Percentiles rank a stretch among this genome's conserved stretches.
Evolutionary conservation across 2,113 vertebrate species (phyloP).

Genomic region (Heterotis niloticus): DNA sequence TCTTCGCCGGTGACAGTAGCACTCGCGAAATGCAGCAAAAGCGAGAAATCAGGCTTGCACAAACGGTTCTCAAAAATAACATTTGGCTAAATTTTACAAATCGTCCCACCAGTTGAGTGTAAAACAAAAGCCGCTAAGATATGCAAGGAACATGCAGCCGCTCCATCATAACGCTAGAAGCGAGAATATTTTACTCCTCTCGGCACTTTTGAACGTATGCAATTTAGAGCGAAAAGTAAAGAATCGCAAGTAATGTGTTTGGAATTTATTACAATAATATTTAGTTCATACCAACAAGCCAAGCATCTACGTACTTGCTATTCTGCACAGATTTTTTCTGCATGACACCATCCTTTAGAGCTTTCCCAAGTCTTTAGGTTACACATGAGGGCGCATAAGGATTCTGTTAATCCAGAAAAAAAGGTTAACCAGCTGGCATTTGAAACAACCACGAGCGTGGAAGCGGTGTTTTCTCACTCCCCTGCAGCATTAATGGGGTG

Average conservation of each 20-base stretch:
- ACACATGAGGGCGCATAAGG: slow-evolving; percentile 18
- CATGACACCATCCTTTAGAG: not conserved
- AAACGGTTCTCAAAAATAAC: no score
- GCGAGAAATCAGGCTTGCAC: no score
- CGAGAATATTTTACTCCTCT: no score
- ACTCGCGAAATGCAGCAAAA: no score
- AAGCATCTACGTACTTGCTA: not conserved
- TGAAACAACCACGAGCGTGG: slow-evolving; percentile 21
- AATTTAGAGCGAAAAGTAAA: not conserved
- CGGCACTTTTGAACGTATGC: not conserved
- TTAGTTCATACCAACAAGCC: not conserved
- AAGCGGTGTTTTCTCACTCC: slow-evolving; percentile 18
- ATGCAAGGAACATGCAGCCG: no score
- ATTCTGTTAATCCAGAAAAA: slow-evolving; percentile 7
- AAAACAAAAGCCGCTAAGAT: no score
- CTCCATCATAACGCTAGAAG: no score
- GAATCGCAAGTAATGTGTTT: not conserved
- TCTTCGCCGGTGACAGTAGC: no score
- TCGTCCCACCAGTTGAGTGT: no score
- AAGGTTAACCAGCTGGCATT: slow-evolving; percentile 4
- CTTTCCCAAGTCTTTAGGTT: not conserved
- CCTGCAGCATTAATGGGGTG: slow-evolving; percentile 19
- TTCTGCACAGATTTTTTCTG: not conserved
- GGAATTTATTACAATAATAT: not conserved
- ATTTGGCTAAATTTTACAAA: no score